Evolutionary conservation across 1,140 invertebrate genomes (phyloP).

Genomic region (Stenopsyche tienmushanensis): DNA sequence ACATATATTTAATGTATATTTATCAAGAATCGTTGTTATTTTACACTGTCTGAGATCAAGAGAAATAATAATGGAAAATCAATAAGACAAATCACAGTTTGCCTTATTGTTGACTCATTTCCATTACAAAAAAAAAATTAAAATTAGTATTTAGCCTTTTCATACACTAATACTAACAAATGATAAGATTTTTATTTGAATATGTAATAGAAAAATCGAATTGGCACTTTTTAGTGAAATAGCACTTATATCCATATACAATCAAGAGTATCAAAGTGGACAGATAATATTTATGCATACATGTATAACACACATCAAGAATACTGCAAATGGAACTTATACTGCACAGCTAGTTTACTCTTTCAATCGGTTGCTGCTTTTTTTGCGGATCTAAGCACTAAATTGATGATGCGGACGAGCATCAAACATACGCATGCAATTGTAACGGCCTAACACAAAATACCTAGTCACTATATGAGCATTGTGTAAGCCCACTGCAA

Average conservation of each 20-base stretch:
- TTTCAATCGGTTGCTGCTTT: not conserved
- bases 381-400: constrained; percentile 11
- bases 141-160: constrained; percentile 28
- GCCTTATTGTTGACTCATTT: constrained; percentile 36
- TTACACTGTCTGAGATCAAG: constrained; percentile 41
- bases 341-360: constrained; percentile 25
- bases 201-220: constrained; percentile 34
- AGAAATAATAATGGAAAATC: constrained; percentile 39
- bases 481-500: not conserved
- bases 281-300: constrained; percentile 27
- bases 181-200: constrained; percentile 23
- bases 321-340: constrained; percentile 28
- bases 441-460: no score
- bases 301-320: constrained; percentile 26
- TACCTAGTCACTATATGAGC: no score
- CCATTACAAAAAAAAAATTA: constrained; percentile 30
- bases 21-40: constrained; percentile 37
- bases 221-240: constrained; percentile 41
- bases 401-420: no score
- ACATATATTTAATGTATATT: constrained; percentile 1
- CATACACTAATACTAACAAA: constrained; percentile 20
- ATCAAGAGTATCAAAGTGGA: constrained; percentile 39
- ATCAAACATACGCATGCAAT: not conserved
- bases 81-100: constrained; percentile 38
- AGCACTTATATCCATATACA: constrained; percentile 30